Evolutionary conservation across 35 echinoderm and acorn worm species (phyloP), one percentile per base, ranked within the genome.

Genomic region (Lytechinus variegatus): DNA sequence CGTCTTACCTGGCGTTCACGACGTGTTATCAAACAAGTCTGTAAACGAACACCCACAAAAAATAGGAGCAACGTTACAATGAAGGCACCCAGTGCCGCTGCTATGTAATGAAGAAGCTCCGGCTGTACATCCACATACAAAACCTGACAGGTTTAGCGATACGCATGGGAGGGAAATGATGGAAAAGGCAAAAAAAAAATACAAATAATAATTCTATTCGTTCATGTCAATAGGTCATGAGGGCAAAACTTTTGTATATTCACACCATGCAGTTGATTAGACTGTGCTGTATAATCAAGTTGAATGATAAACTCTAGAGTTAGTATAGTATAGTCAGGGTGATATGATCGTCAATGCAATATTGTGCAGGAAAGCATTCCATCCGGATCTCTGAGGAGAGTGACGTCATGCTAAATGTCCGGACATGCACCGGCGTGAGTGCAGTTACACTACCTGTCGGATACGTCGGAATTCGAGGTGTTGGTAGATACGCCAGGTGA

Each of bases 401-500:
- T 44, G 33, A 44, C 33, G 33, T 44, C 33, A 44, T 44, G 33
- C 33, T 44, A 44, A 44, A 52, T 29, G 27, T 52, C 29, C 29
- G 10, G 52, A 21, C 14, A 57, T 91, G 52, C 95, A 95, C 52
- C 92, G 7, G 28, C 9, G 57, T 53, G 92, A 5, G 53, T 54
- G 29, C 13, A 11, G 52, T 57, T 93, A 54, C 92, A 27, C 52
- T 89, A 95, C 95, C 95, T 95, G 95, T 95, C 95, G 86, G 5
- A 89, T 14, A 21, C 95, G 95, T n/a, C 95, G 86, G 33, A 91
- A 52, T 52, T 54, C 87, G 13, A 95, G 87, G 54, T 95, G 94
- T 52, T 96, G 96, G 88, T 96, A 94, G 52, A 96, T 91, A 16
- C 96, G 86, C 96, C 96, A 96, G 16, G 87, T 94, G 52, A 94